Percentiles rank a stretch among this genome's conserved stretches.
phyloP scores from a whole-genome alignment of 2,113 vertebrate species.

The Cichladusa arquata region DNA sequence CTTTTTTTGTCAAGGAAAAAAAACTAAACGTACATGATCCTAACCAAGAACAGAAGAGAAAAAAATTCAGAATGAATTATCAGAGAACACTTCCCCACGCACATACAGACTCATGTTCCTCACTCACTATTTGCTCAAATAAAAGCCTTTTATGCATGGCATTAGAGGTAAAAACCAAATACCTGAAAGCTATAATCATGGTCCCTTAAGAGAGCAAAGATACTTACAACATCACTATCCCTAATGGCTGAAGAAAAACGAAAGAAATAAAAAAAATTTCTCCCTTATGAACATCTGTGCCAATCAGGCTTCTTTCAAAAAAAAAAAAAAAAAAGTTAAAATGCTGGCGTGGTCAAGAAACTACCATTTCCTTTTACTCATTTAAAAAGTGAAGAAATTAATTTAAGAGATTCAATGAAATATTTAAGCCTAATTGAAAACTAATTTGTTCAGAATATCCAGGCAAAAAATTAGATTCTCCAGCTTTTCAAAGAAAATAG shows the following conservation, averaged over 20 bases:
- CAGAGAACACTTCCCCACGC: neutral
- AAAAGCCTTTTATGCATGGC: neutral
- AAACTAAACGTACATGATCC: neutral
- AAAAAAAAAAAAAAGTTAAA: too few species aligned
- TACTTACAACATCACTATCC: neutral
- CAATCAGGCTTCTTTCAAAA: neutral
- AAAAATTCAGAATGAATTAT: neutral
- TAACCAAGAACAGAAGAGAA: neutral
- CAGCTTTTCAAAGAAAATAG: neutral
- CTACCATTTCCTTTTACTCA: too few species aligned
- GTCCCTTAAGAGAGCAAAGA: neutral
- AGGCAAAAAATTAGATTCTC: neutral
- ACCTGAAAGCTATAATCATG: neutral
- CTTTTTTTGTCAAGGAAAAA: neutral
- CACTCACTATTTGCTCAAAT: neutral
- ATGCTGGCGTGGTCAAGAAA: too few species aligned
- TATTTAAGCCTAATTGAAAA: neutral
- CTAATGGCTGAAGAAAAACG: neutral
- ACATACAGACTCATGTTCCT: neutral
- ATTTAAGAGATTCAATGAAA: neutral
- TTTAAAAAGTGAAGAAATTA: neutral
- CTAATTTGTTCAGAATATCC: neutral
- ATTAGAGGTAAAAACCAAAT: neutral
- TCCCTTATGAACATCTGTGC: neutral
- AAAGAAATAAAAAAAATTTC: neutral